Conservation (phyloP, 1,140 invertebrate species). For the Rhynchophorus ferrugineus region DNA sequence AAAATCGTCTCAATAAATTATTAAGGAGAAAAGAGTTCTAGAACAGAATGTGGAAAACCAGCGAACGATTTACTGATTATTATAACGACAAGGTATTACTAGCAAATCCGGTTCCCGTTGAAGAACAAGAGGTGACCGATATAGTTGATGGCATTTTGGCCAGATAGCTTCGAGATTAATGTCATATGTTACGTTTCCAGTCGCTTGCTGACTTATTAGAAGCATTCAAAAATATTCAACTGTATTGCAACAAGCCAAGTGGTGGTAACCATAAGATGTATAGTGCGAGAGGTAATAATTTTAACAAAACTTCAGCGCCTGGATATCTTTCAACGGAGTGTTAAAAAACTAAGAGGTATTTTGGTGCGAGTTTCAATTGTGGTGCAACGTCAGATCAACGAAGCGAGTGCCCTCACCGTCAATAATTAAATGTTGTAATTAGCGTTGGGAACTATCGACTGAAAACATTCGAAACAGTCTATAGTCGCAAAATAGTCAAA, state of each 20-base stretch:
- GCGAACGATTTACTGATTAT: constrained; percentile 27
- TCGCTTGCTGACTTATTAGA: not conserved
- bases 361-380: constrained; percentile 1
- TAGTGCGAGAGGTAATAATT: not conserved
- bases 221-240: not conserved
- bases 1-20: not conserved
- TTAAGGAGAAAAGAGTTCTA: not conserved
- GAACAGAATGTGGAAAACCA: not conserved
- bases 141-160: constrained; percentile 32
- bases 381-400: not conserved
- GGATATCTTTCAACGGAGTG: not conserved
- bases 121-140: constrained; percentile 27
- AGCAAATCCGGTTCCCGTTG: constrained; percentile 26
- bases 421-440: no score
- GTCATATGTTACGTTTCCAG: constrained; percentile 4
- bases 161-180: constrained; percentile 3
- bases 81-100: constrained; percentile 31
- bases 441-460: not conserved
- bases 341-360: not conserved
- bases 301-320: not conserved
- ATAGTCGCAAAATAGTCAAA: no score
- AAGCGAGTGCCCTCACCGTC: not conserved
- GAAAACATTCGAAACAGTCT: no score
- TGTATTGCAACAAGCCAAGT: constrained; percentile 1
- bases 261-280: constrained; percentile 4